Conservation (phyloP, 1,140 invertebrate species). For the Medauroidea extradentata region DNA sequence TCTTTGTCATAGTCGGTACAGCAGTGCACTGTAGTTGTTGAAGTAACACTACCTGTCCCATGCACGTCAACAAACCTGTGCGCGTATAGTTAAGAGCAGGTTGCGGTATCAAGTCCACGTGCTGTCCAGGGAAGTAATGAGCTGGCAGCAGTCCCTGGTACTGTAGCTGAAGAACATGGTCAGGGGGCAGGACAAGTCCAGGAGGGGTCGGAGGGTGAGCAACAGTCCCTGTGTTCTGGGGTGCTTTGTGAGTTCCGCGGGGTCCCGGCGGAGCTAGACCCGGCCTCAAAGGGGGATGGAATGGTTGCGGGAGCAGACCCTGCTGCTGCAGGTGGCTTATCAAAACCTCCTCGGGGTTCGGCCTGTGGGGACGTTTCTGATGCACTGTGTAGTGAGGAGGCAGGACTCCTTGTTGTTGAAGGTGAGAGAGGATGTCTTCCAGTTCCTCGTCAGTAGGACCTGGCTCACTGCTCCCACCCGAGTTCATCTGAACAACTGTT, state of each 20-base stretch:
- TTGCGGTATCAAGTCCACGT: too few species aligned
- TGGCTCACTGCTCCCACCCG: too few species aligned
- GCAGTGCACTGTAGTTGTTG: too few species aligned
- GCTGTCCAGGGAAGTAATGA: background rate
- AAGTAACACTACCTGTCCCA: too few species aligned
- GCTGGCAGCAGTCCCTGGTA: conserved; percentile 4
- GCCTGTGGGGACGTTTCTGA: background rate
- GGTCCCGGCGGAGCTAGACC: background rate
- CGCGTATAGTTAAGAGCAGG: too few species aligned
- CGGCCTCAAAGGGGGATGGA: background rate
- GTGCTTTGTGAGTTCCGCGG: background rate
- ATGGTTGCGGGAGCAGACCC: background rate
- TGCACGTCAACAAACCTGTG: too few species aligned
- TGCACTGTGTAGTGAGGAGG: background rate
- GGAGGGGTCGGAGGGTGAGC: background rate
- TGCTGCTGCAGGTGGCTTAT: background rate
- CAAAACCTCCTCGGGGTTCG: background rate
- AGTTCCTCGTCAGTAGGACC: background rate
- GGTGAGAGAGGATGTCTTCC: conserved; percentile 2
- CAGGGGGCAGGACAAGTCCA: background rate
- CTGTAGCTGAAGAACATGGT: conserved; percentile 1
- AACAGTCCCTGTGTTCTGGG: background rate
- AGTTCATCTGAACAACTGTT: too few species aligned
- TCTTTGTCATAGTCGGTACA: too few species aligned
- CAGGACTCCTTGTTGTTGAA: conserved; percentile 1